Evolutionary conservation across 2,888 invertebrate genomes (phyloP), one percentile per base, ranked within the genome.

Genomic region (Drosophila kanekoi): DNA sequence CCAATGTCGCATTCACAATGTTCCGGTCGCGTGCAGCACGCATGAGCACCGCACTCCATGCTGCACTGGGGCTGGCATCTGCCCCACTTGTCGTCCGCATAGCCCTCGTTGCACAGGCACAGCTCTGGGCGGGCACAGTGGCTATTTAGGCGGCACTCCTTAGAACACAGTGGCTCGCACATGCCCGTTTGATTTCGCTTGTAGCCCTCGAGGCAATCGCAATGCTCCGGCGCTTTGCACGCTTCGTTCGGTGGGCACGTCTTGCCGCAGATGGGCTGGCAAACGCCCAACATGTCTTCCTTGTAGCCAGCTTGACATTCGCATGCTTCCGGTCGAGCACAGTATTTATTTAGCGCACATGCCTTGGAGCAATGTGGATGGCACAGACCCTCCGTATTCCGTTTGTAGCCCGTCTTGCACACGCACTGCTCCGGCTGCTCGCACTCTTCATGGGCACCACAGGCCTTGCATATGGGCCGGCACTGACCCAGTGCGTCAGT

Each of bases 41-140:
- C 33, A 28, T 64, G 18, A 14, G 16, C 18, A 0, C 20, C 49
- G n/a, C 63, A 63, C 3, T n/a, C 18, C n/a, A n/a, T 4, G 6
- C 6, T 0, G 8, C 67, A 77, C 4, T 20, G 8, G 1, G 75
- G 38, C 6, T 18, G 10, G 11, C 77, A 77, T 4, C 23, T 35
- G 5, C 72, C 58, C 9, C 8, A 3, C 0, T 0, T 0, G 14
- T 59, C 18, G 13, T 20, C 16, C 20, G 3, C 1, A 11, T 60
- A 60, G 13, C 20, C 45, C 0, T 11, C 10, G 1, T 45, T 33
- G 20, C 60, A 61, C 2, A 5, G 5, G 13, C 38, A 61, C 8
- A 20, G 0, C 2, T 47, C 23, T 0, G 57, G 76, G 4, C 6
- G 10, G 6, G 0, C 37, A 41, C 76, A 72, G 14, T 20, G 13